Evolutionary conservation across 2,797 vertebrate species (phyloP).

Genomic region (Bryconaethiops microstoma): DNA sequence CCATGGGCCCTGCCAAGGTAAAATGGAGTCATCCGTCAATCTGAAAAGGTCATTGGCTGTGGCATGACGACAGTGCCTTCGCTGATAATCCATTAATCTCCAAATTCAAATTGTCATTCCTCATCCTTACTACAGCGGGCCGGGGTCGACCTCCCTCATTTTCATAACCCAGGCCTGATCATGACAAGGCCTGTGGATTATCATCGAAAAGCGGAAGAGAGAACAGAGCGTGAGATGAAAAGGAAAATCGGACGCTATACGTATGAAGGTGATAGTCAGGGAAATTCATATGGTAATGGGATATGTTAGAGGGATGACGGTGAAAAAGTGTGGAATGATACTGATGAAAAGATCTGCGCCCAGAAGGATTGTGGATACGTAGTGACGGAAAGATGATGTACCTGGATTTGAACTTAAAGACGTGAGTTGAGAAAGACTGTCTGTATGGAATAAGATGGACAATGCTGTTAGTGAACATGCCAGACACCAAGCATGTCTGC

Average conservation of each 20-base stretch:
- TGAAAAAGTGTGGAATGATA: background rate
- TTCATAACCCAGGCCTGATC: constrained; percentile 53
- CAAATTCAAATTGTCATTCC: constrained; percentile 74
- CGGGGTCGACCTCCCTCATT: constrained; percentile 54
- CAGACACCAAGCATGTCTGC: too few species aligned
- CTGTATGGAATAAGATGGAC: too few species aligned
- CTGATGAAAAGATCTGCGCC: background rate
- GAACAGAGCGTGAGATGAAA: constrained; percentile 20
- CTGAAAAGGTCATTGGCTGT: constrained; percentile 83
- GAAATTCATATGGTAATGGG: constrained; percentile 15
- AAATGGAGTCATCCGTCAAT: constrained; percentile 83
- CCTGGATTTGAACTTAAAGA: background rate
- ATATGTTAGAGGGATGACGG: background rate
- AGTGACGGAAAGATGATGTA: background rate
- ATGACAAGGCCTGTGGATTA: constrained; percentile 39
- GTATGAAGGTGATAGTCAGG: constrained; percentile 24
- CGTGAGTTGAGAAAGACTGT: background rate
- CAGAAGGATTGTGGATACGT: background rate
- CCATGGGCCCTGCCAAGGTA: constrained; percentile 58
- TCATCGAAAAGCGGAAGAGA: constrained; percentile 19
- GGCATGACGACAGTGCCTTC: constrained; percentile 71
- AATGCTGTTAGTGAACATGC: background rate
- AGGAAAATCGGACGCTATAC: background rate
- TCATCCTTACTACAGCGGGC: constrained; percentile 68
- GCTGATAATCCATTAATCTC: constrained; percentile 79